Evolutionary conservation across 2,797 vertebrate species (phyloP).

Genomic region (Parotocinclus haroldoi): DNA sequence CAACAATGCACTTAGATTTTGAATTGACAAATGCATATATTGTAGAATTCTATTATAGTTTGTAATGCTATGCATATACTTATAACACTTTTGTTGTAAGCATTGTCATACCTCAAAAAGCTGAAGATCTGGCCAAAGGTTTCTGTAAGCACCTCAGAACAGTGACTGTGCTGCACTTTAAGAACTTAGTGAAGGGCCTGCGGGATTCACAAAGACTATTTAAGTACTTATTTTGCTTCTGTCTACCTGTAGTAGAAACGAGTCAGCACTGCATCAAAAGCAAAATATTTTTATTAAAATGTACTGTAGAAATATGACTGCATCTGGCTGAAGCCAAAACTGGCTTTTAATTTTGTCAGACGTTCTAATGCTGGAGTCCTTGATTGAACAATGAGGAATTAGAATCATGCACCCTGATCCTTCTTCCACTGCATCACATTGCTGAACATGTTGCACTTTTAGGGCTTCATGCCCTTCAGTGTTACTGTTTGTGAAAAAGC

Average conservation of each 20-base stretch:
- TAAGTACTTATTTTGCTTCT: slow-evolving; percentile 5
- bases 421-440: slow-evolving; percentile 40
- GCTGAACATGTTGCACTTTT: slow-evolving; percentile 44
- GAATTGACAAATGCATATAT: slow-evolving; percentile 25
- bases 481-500: slow-evolving; percentile 41
- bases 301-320: slow-evolving; percentile 27
- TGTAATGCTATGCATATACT: slow-evolving; percentile 36
- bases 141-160: not conserved
- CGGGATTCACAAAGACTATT: slow-evolving; percentile 2
- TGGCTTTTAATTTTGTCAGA: too few species aligned
- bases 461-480: slow-evolving; percentile 39
- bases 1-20: slow-evolving; percentile 45
- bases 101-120: slow-evolving; percentile 18
- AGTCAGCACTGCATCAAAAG: slow-evolving; percentile 25
- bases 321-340: not conserved
- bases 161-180: slow-evolving; percentile 22
- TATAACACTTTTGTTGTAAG: slow-evolving; percentile 31
- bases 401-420: slow-evolving; percentile 45
- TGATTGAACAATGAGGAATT: slow-evolving; percentile 25
- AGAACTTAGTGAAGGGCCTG: slow-evolving; percentile 12
- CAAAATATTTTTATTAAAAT: slow-evolving; percentile 10
- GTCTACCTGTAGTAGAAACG: slow-evolving; percentile 10
- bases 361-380: slow-evolving; percentile 1
- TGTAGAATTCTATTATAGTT: slow-evolving; percentile 22
- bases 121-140: slow-evolving; percentile 34